Evolutionary conservation across 2,797 vertebrate genomes (phyloP).

Genomic region (Argyrosomus regius): DNA sequence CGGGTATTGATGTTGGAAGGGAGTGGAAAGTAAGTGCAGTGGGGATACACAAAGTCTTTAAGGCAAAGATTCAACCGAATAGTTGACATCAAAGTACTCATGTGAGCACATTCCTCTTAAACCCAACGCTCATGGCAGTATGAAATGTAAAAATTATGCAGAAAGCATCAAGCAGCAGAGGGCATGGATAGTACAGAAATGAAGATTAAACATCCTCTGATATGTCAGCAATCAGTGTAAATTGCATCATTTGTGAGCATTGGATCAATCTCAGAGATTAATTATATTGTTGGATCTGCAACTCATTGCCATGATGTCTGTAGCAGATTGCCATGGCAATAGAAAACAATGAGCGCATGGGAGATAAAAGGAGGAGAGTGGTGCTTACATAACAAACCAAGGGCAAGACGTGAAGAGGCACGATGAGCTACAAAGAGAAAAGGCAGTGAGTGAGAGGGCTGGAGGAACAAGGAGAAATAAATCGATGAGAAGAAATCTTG

Average conservation of each 20-base stretch:
- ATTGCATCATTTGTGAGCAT: constrained; percentile 54
- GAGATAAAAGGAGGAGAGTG: constrained; percentile 61
- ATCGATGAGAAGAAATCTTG: constrained; percentile 68
- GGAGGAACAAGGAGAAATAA: constrained; percentile 56
- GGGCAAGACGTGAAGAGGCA: constrained; percentile 60
- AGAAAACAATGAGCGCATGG: constrained; percentile 59
- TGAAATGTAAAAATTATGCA: constrained; percentile 65
- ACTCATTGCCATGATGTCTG: constrained; percentile 56
- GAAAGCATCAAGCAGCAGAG: constrained; percentile 35
- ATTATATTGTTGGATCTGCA: constrained; percentile 57
- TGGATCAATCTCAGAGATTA: constrained; percentile 63
- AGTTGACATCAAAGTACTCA: constrained; percentile 65
- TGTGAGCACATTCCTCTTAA: constrained; percentile 56
- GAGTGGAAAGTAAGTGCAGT: constrained; percentile 49
- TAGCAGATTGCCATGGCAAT: constrained; percentile 68
- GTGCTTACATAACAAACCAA: constrained; percentile 72
- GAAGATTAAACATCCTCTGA: constrained; percentile 57
- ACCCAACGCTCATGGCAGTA: constrained; percentile 44
- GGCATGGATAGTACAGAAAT: constrained; percentile 34
- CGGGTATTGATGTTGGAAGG: constrained; percentile 64
- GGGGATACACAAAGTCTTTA: constrained; percentile 58
- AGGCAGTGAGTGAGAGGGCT: constrained; percentile 53
- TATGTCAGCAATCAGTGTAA: constrained; percentile 51
- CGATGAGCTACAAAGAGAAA: constrained; percentile 44
- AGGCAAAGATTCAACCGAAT: constrained; percentile 51